Evolutionary conservation across 2,797 vertebrate species (phyloP).

Genomic region (Amniataba percoides): DNA sequence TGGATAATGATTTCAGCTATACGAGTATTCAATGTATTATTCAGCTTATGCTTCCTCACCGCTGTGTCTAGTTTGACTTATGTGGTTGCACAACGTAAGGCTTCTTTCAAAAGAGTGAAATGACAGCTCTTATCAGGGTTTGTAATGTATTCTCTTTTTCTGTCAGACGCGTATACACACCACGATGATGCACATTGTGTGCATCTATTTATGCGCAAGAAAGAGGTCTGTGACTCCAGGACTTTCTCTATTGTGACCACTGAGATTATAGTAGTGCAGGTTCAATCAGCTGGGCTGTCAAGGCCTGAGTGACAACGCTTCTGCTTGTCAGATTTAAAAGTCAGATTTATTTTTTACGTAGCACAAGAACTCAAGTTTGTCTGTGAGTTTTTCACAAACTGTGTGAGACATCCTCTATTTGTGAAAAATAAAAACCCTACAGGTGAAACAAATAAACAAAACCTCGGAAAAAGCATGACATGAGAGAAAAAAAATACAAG

Average conservation of each 20-base stretch:
- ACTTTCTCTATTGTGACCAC: slow-evolving; percentile 17
- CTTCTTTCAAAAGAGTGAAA: slow-evolving; percentile 30
- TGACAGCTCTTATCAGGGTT: slow-evolving; percentile 51
- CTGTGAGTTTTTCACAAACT: neutral
- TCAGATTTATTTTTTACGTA: slow-evolving; percentile 6
- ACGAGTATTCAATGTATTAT: slow-evolving; percentile 13
- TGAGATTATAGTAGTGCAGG: neutral
- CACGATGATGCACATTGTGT: slow-evolving; percentile 15
- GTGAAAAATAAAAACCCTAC: neutral
- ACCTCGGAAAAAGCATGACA: neutral
- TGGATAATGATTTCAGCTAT: slow-evolving; percentile 29
- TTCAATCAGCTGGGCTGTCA: slow-evolving; percentile 9
- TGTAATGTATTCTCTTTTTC: slow-evolving; percentile 26
- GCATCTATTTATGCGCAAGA: slow-evolving; percentile 22
- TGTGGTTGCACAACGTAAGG: slow-evolving; percentile 14
- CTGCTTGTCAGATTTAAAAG: neutral
- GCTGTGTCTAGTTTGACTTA: slow-evolving; percentile 33
- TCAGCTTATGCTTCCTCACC: slow-evolving; percentile 4
- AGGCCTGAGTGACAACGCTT: neutral
- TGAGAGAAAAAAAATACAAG: neutral
- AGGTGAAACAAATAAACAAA: neutral
- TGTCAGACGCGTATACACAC: slow-evolving; percentile 47
- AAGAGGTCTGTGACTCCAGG: neutral
- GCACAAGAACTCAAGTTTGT: neutral
- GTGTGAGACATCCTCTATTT: neutral